A percentile compares a stretch with the other conserved stretches of the same genome.
Conservation (phyloP, 2,888 invertebrate genomes). For the Epinotia brunnichana region DNA sequence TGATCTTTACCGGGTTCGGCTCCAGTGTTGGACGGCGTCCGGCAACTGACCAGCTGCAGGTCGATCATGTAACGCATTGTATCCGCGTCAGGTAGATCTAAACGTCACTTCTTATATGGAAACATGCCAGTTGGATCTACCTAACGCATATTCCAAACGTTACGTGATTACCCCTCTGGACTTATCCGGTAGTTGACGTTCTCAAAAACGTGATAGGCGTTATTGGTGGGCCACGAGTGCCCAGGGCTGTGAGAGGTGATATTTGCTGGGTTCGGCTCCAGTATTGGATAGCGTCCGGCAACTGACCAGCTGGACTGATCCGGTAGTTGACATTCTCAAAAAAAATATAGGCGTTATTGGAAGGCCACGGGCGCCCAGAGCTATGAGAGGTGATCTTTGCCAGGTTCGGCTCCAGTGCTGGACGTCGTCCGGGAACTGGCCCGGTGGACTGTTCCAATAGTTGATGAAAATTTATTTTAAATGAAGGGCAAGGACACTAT, state of each 20-base stretch:
- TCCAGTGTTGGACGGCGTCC: conserved; percentile 49
- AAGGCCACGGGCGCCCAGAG: conserved; percentile 59
- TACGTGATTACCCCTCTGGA: no score
- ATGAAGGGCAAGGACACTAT: no score
- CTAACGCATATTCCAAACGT: no score
- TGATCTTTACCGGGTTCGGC: conserved; percentile 47
- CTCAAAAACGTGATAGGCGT: conserved; percentile 52
- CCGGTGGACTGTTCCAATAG: no score
- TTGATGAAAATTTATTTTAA: no score
- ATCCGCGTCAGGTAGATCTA: no score
- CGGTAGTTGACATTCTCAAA: neutral
- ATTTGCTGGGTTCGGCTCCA: conserved; percentile 49
- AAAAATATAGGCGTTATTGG: neutral
- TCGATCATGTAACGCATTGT: no score
- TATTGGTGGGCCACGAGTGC: conserved; percentile 68
- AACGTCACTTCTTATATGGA: no score
- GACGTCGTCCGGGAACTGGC: conserved; percentile 15
- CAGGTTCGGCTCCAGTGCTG: conserved; percentile 49
- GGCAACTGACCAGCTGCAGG: neutral
- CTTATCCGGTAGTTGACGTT: no score
- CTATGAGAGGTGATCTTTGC: conserved; percentile 50
- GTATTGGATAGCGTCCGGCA: conserved; percentile 40
- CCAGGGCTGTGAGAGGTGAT: conserved; percentile 55
- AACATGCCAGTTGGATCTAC: no score
- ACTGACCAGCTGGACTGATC: neutral